A percentile compares a stretch with the other conserved stretches of the same genome.
These are phyloP conservation scores for Drosophila mulleri DNA, from an alignment of 2,888 invertebrate species.

Conservation along the genomic window DNA sequence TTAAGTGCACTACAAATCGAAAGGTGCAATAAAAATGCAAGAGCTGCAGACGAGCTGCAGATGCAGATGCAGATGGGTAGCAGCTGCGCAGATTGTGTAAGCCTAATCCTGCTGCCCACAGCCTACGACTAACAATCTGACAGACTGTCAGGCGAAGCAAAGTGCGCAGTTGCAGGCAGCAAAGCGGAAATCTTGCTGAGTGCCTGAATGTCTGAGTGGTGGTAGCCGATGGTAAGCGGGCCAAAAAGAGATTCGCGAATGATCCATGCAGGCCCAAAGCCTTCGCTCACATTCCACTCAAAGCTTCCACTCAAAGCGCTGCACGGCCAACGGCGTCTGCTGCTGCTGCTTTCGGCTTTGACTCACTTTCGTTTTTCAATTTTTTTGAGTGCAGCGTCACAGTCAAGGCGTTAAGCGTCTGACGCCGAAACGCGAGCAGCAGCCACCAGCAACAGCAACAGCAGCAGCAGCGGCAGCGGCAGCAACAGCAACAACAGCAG, in stretches of 20 bases:
- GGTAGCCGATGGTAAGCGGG: constrained; percentile 16
- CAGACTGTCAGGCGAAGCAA: constrained; percentile 17
- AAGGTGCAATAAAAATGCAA: constrained; percentile 24
- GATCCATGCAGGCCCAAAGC: constrained; percentile 19
- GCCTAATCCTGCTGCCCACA: constrained; percentile 64
- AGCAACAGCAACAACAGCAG: constrained; percentile 12
- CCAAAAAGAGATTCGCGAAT: constrained; percentile 32
- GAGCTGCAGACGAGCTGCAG: not conserved
- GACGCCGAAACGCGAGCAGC: constrained; percentile 28
- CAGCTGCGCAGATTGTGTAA: constrained; percentile 48
- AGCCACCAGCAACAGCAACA: constrained; percentile 18
- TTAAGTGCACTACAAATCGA: constrained; percentile 6
- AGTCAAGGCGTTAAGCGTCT: constrained; percentile 59
- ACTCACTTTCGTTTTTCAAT: constrained; percentile 72
- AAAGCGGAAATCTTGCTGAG: constrained; percentile 65
- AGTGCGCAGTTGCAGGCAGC: constrained; percentile 40
- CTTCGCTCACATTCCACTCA: constrained; percentile 56
- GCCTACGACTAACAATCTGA: constrained; percentile 20
- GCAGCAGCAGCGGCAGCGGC: constrained; percentile 5
- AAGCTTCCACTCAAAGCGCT: constrained; percentile 50
- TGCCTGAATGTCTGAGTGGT: constrained; percentile 29
- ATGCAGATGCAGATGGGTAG: constrained; percentile 21
- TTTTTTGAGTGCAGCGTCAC: constrained; percentile 49
- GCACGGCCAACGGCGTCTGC: not conserved
- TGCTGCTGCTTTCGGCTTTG: constrained; percentile 32